Evolutionary conservation across 2,888 invertebrate genomes (phyloP).

Genomic region (Chrysolina haemoptera): DNA sequence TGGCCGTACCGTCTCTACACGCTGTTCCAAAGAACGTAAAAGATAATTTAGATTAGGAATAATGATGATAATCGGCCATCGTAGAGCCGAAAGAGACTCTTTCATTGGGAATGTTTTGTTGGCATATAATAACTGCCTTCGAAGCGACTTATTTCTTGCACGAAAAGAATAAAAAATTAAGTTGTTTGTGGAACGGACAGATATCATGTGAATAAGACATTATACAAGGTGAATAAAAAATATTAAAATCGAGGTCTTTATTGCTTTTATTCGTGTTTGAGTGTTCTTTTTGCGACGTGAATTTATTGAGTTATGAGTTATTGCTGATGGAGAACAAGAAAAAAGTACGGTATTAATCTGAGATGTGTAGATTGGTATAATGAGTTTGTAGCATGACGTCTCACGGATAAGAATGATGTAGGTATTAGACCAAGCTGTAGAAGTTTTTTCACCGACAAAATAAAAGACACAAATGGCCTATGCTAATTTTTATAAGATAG

Average conservation of each 20-base stretch:
- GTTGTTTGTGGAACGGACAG: constrained; percentile 52
- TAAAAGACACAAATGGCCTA: too few species aligned
- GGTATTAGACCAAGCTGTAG: too few species aligned
- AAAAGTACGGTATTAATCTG: neutral
- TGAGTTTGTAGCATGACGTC: neutral
- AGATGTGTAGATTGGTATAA: neutral
- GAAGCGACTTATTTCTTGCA: constrained; percentile 46
- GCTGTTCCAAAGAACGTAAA: constrained; percentile 62
- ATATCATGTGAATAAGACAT: constrained; percentile 55
- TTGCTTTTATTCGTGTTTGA: constrained; percentile 42
- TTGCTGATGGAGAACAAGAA: constrained; percentile 11
- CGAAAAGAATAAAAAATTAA: constrained; percentile 54
- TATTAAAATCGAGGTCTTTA: constrained; percentile 43
- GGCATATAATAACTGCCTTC: constrained; percentile 52
- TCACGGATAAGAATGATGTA: neutral
- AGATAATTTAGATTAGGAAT: constrained; percentile 68
- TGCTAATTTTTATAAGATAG: too few species aligned
- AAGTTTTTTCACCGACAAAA: too few species aligned
- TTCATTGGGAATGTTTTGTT: constrained; percentile 59
- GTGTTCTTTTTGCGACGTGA: constrained; percentile 34
- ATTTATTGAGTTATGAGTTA: constrained; percentile 31
- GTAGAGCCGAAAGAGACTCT: constrained; percentile 57
- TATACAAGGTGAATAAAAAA: constrained; percentile 36
- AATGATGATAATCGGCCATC: constrained; percentile 63
- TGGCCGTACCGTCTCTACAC: constrained; percentile 54